Base-by-base conservation (phyloP, 2,888 invertebrate species). In the Tribolium freemani region DNA sequence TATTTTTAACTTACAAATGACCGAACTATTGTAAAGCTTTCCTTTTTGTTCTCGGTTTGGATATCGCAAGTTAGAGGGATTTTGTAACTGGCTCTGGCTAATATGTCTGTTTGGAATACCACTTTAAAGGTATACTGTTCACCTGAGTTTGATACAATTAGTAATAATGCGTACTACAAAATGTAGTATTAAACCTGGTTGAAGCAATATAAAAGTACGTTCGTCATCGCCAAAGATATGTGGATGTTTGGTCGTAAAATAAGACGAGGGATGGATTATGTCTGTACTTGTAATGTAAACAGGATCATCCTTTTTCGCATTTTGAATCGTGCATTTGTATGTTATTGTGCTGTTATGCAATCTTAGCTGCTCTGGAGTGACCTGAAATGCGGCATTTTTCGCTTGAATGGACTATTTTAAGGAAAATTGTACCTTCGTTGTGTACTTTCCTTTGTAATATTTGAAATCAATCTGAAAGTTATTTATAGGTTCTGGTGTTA, bases 51-150 rank as follows among this genome's bases (percentile, higher is more conserved):
- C 5, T 26, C 26, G 5, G 26, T 84, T 75, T 84, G 80, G 75
- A 89, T 87, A 31, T 86, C 86, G 71, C 88, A 88, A 80, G 87
- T 84, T 3, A 89, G 82, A 0, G 88, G 88, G 84, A 88, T 88
- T 80, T 87, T 87, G 75, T 84, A 88, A 63, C 86, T 86, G 2
- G 88, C 88, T 58, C 88, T 84, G 11, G 86, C 84, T 8, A 75
- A 56, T 3, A 83, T 77, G 3, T 64, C 58, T 45, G 84, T 85
- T 31, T 66, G 73, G 8, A 88, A 84, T 54, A 46, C 71, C 2
- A 82, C 78, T 38, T 72, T 70, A 8, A 79, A 72, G 8, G 80
- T 76, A 79, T 88, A 81, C 4, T 13, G 9, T 3, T 72, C 69
- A 54, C 77, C 88, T 88, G 80, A 45, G 4, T 5, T 26, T 26